Evolutionary conservation across 2,888 invertebrate genomes (phyloP), one percentile per base, ranked within the genome.

Genomic region (Diloba caeruleocephala): DNA sequence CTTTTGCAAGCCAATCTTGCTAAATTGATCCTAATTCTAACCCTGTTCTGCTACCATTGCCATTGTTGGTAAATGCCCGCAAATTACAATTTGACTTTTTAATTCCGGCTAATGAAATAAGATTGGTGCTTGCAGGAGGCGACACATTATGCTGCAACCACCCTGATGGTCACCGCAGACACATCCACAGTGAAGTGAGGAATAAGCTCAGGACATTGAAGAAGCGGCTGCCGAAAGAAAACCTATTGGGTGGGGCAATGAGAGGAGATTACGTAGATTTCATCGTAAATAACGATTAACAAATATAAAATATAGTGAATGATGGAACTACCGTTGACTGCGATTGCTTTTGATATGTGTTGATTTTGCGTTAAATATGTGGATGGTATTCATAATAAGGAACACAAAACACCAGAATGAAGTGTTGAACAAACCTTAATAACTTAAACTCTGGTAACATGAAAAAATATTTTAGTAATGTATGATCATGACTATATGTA

Each of bases 61-160:
- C 15, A 23, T 8, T 29, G 19, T 10, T 37, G 25, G 46, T 17
- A 12, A 19, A 29, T 19, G 3, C 36, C 21, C 34, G 21, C 37
- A 43, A 19, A 43, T 49, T 17, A 23, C 4, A 8, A 36, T 25
- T 39, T 53, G 17, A 38, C 17, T 50, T 45, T 45, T 58, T 53
- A 51, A 42, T 68, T 56, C 53, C 31, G 26, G 36, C 37, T 73
- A 72, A 63, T 69, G 44, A 68, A 63, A 51, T 62, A 71, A 84
- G 81, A 85, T 89, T 89, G 89, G 86, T 62, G 51, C 68, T 90
- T 93, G 90, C 92, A 92, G 91, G 90, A 83, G 93, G 92, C 78
- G 93, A 88, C 78, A 70, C 84, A 62, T 72, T 82, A 56, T 84
- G 82, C 79, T 84, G 82, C 69, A 69, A 49, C 31, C 84, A 84